phyloP scores from a whole-genome alignment of 2,797 vertebrate species.

The Microctenopoma lineatum region DNA sequence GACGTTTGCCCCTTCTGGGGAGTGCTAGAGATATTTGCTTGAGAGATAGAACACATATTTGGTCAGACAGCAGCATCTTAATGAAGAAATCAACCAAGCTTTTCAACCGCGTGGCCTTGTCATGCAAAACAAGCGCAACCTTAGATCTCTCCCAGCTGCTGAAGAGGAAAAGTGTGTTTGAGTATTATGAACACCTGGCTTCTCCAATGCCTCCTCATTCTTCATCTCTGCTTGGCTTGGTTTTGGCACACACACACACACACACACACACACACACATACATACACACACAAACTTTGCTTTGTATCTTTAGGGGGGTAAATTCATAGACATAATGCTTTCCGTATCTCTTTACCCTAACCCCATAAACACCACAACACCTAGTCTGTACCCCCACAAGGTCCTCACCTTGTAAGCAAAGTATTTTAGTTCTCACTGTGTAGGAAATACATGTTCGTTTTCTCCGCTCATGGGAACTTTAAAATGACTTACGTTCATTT shows the following conservation, averaged over 20 bases:
- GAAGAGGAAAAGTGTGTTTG: background rate
- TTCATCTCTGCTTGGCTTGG: conserved; percentile 66
- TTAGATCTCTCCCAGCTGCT: conserved; percentile 49
- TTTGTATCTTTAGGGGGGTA: too few relatives aligned
- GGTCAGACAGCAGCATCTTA: background rate
- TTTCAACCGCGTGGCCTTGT: conserved; percentile 42
- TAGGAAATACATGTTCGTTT: conserved; percentile 21
- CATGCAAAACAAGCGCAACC: conserved; percentile 46
- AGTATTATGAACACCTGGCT: conserved; percentile 56
- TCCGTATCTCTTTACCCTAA: too few relatives aligned
- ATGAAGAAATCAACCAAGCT: conserved; percentile 18
- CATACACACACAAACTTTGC: too few relatives aligned
- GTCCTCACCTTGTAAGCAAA: too few relatives aligned
- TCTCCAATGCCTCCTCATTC: conserved; percentile 49
- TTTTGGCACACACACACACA: conserved; percentile 42
- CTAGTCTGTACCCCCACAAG: too few relatives aligned
- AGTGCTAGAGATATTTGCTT: background rate
- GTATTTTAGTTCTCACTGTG: too few relatives aligned
- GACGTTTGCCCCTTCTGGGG: background rate
- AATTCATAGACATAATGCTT: too few relatives aligned
- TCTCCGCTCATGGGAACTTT: too few relatives aligned
- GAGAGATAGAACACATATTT: conserved; percentile 1
- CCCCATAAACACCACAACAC: too few relatives aligned
- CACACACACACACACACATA: too few relatives aligned
- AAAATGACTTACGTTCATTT: too few relatives aligned